These are phyloP conservation scores for Parazoanthus darwini DNA, from an alignment of 92 coral and sea anemone genomes.

Conservation along the genomic window DNA sequence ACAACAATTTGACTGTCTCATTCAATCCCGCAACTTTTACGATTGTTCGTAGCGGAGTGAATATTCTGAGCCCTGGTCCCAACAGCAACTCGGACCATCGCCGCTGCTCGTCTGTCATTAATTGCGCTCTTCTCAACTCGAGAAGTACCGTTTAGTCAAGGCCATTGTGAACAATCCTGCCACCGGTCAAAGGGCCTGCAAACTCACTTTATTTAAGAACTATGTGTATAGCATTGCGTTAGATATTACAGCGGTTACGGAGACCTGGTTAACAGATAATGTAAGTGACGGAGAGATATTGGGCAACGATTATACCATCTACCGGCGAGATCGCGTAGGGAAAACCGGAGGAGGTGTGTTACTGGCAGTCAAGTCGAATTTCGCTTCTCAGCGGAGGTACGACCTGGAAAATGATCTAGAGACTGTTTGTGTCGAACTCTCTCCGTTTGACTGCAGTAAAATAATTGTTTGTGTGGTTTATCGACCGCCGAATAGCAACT, in stretches of 20 bases:
- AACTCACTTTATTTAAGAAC: background rate
- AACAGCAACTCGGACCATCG: background rate
- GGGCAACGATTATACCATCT: too few species aligned
- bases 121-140: conserved; percentile 12
- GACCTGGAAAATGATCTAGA: conserved; percentile 58
- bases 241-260: background rate
- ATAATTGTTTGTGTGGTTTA: too few species aligned
- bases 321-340: too few species aligned
- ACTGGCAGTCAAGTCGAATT: conserved; percentile 50
- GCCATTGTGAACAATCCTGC: conserved; percentile 25
- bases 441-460: too few species aligned
- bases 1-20: conserved; percentile 17
- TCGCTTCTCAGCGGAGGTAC: conserved; percentile 38
- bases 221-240: background rate
- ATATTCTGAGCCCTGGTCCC: conserved; percentile 33
- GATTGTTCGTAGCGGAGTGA: conserved; percentile 33
- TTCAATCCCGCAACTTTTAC: conserved; percentile 18
- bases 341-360: conserved; percentile 52
- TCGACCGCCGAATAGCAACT: too few species aligned
- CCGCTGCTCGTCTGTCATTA: background rate
- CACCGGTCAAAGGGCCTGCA: conserved; percentile 16
- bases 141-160: background rate
- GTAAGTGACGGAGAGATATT: background rate
- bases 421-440: too few species aligned
- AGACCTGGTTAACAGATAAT: background rate